Evolutionary conservation across 1,140 invertebrate species (phyloP).

Genomic region (Zaprionus kolodkinae): DNA sequence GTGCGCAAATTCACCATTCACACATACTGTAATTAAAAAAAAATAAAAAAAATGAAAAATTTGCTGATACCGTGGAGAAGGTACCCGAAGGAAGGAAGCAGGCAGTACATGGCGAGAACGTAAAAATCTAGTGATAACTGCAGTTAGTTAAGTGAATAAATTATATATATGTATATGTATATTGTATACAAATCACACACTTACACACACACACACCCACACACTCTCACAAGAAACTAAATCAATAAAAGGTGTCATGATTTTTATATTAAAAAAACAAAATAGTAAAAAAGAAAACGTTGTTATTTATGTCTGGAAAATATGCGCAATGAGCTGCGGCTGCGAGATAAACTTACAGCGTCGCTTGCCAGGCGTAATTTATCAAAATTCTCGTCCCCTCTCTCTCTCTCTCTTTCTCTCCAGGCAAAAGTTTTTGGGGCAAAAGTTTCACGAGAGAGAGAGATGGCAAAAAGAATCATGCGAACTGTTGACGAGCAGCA

Average conservation of each 20-base stretch:
- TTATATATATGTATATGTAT: slow-evolving; percentile 56
- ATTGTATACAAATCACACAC: slow-evolving; percentile 47
- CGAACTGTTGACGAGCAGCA: slow-evolving; percentile 64
- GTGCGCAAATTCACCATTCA: slow-evolving; percentile 31
- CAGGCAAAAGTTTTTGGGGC: slow-evolving; percentile 36
- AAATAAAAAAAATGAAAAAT: slow-evolving; percentile 15
- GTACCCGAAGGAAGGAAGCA: not conserved
- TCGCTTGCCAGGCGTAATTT: slow-evolving; percentile 55
- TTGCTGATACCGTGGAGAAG: slow-evolving; percentile 52
- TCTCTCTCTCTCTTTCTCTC: not conserved
- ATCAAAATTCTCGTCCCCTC: slow-evolving; percentile 56
- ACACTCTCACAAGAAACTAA: slow-evolving; percentile 53
- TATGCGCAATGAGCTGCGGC: slow-evolving; percentile 2
- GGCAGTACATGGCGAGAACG: slow-evolving; percentile 64
- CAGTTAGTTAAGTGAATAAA: slow-evolving; percentile 59
- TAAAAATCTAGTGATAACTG: slow-evolving; percentile 78
- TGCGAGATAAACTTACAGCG: slow-evolving; percentile 39
- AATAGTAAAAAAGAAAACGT: slow-evolving; percentile 25
- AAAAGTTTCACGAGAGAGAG: slow-evolving; percentile 40
- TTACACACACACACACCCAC: slow-evolving; percentile 9
- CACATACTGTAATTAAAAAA: slow-evolving; percentile 15
- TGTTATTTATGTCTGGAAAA: slow-evolving; percentile 25
- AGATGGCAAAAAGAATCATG: slow-evolving; percentile 19
- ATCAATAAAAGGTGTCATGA: slow-evolving; percentile 81
- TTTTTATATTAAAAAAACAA: slow-evolving; percentile 67